Conservation (phyloP, 2,113 vertebrate species). For the Cynopterus brachyotis region DNA sequence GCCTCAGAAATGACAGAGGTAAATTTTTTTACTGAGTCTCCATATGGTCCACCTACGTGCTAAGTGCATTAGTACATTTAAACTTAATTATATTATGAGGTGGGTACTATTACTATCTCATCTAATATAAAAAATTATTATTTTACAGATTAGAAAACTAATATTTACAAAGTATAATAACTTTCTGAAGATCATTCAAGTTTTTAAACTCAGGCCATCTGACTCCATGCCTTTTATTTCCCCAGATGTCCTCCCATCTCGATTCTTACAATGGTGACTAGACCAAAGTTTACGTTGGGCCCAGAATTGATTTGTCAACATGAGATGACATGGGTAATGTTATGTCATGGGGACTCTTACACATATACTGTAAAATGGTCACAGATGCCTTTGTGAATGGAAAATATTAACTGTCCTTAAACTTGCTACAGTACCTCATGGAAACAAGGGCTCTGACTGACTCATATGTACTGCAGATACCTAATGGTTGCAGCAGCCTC, state of each 20-base stretch:
- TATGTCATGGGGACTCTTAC: conserved; percentile 39
- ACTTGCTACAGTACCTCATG: background rate
- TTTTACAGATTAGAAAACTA: background rate
- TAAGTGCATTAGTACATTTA: background rate
- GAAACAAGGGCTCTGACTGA: conserved; percentile 23
- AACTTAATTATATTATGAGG: background rate
- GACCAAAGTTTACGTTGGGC: background rate
- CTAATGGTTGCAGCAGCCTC: background rate
- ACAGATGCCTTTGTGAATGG: background rate
- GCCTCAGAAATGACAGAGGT: background rate
- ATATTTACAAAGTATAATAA: background rate
- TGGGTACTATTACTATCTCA: background rate
- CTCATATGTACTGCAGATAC: background rate
- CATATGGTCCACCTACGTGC: background rate
- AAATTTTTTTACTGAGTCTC: background rate
- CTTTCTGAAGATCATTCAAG: background rate
- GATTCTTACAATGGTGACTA: background rate
- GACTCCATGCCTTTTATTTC: background rate
- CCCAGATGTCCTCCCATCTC: background rate
- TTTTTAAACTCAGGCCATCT: background rate
- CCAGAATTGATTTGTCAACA: background rate
- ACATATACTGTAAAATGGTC: background rate
- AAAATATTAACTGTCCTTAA: background rate
- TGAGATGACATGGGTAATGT: background rate
- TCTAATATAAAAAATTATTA: background rate